Conservation (phyloP, 2,888 invertebrate genomes). For the Drosophila hamatofila region DNA sequence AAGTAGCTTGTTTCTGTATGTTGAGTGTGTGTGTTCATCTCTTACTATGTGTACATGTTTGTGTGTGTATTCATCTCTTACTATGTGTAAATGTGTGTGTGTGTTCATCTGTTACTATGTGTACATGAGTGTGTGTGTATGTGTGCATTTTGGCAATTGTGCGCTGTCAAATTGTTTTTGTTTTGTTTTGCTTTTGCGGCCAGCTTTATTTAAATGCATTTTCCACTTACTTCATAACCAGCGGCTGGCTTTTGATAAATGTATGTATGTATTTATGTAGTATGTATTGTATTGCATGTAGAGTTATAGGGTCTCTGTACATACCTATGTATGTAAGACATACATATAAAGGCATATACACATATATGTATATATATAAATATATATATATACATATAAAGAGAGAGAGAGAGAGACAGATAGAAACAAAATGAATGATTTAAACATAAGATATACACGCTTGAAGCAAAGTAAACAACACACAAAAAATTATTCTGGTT, state of each 20-base stretch:
- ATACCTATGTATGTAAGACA: conserved; percentile 3
- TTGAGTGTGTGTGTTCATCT: conserved; percentile 22
- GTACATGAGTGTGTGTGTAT: conserved; percentile 24
- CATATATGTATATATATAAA: conserved; percentile 8
- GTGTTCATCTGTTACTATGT: background rate
- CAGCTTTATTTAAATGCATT: conserved; percentile 67
- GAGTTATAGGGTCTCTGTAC: conserved; percentile 19
- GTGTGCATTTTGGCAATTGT: conserved; percentile 66
- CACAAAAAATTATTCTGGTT: conserved; percentile 39
- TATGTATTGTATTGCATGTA: conserved; percentile 37
- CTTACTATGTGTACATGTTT: conserved; percentile 25
- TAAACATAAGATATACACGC: conserved; percentile 43
- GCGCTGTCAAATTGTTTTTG: conserved; percentile 39
- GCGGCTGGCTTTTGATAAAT: conserved; percentile 62
- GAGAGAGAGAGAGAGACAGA: conserved; percentile 16
- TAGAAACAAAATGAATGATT: conserved; percentile 41
- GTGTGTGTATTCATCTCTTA: conserved; percentile 1
- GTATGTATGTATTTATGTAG: conserved; percentile 49
- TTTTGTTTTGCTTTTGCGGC: conserved; percentile 12
- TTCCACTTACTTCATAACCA: conserved; percentile 49
- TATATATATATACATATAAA: conserved; percentile 15
- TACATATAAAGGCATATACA: conserved; percentile 8
- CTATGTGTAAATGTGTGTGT: conserved; percentile 3
- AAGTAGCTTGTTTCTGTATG: conserved; percentile 47
- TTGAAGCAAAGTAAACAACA: conserved; percentile 56